Percentiles rank a stretch among this genome's conserved stretches.
phyloP scores from a whole-genome alignment of 2,888 invertebrate genomes.

The Dorcus parallelipipedus region DNA sequence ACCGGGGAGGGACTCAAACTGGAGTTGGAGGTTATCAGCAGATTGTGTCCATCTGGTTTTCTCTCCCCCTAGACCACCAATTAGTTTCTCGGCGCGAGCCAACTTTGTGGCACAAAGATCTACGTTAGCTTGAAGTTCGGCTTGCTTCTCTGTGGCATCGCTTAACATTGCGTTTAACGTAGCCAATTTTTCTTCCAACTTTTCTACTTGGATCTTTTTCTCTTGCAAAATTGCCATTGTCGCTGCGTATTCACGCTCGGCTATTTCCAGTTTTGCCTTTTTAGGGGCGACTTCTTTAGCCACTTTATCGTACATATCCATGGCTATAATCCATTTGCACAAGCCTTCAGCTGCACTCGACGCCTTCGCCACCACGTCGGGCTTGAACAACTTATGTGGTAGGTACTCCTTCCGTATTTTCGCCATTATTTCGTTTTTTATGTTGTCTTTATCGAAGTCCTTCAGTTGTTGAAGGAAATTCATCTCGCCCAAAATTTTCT shows the following conservation, averaged over 20 bases:
- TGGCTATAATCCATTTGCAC: conserved; percentile 87
- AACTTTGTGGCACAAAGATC: conserved; percentile 81
- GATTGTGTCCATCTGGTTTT: conserved; percentile 79
- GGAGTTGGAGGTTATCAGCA: conserved; percentile 68
- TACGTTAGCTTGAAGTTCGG: conserved; percentile 69
- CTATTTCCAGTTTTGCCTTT: conserved; percentile 73
- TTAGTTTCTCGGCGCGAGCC: conserved; percentile 80
- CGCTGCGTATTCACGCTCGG: conserved; percentile 76
- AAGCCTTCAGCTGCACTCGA: conserved; percentile 93
- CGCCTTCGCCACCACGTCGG: conserved; percentile 77
- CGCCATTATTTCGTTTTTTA: conserved; percentile 67
- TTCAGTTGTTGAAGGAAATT: conserved; percentile 70
- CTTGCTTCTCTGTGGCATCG: conserved; percentile 64
- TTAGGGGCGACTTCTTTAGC: conserved; percentile 83
- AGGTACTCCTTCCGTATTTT: conserved; percentile 74
- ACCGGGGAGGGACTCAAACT: conserved; percentile 81
- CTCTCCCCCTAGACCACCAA: conserved; percentile 85
- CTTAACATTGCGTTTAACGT: conserved; percentile 66
- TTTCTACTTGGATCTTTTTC: conserved; percentile 74
- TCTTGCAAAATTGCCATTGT: conserved; percentile 83
- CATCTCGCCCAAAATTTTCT: conserved; percentile 77
- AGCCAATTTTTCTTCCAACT: conserved; percentile 73
- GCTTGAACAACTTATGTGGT: conserved; percentile 74
- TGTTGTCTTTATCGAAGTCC: conserved; percentile 84
- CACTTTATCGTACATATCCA: conserved; percentile 84